Evolutionary conservation across 2,888 invertebrate species (phyloP).

Genomic region (Nomada hirtipes): DNA sequence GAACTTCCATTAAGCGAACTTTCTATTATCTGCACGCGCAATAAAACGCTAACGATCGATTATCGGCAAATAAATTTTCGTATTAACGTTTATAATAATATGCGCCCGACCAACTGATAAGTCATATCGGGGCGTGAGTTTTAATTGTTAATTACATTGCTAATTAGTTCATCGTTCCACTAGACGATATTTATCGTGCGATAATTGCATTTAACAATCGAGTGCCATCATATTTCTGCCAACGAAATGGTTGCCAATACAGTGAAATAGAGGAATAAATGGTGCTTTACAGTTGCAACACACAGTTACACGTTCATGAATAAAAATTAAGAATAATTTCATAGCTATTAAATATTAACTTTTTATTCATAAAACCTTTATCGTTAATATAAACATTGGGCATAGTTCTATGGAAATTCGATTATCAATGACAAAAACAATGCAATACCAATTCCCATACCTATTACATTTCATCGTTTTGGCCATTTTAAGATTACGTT

Average conservation of each 20-base stretch:
- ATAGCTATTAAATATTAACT: too few species aligned
- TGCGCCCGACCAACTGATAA: conserved; percentile 23
- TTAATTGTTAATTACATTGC: conserved; percentile 43
- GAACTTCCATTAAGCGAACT: conserved; percentile 32
- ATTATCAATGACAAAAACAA: too few species aligned
- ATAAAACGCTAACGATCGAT: conserved; percentile 43
- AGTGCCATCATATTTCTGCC: background rate
- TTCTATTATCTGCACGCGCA: conserved; percentile 29
- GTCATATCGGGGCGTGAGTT: conserved; percentile 17
- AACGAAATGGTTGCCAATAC: background rate
- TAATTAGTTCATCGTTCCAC: conserved; percentile 31
- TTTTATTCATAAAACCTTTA: too few species aligned
- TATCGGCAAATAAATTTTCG: conserved; percentile 41
- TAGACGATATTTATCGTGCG: conserved; percentile 13
- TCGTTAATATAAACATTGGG: too few species aligned
- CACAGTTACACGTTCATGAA: too few species aligned
- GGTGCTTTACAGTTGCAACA: background rate
- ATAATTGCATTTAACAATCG: conserved; percentile 37
- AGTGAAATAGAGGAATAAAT: background rate
- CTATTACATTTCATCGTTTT: too few species aligned
- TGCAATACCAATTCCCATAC: too few species aligned
- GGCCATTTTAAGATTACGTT: too few species aligned
- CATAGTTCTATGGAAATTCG: too few species aligned
- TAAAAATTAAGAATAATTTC: too few species aligned
- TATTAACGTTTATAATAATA: conserved; percentile 39